Base-by-base conservation (phyloP, 2,113 vertebrate genomes). In the Tauraco erythrolophus region DNA sequence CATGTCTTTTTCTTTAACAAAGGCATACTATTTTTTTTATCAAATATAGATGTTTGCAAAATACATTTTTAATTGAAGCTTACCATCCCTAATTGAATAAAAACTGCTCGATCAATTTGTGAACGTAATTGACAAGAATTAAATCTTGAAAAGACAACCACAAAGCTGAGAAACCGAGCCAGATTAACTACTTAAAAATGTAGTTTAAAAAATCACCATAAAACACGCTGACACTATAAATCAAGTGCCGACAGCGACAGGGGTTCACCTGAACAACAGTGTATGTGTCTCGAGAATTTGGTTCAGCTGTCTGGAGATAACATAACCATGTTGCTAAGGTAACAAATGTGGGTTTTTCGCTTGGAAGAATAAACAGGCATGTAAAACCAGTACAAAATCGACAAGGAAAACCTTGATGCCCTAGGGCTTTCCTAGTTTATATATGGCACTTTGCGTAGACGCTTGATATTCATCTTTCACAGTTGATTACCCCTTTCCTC, bases 241-340 rank as follows among this genome's bases (percentile, higher is more conserved):
- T 43, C 41, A 70, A 51, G 30, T 23, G 68, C 22, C 45, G 50
- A 14, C 31, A 75, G 53, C 3, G 14, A 77, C 0, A 37, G 35
- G 85, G 21, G n/a, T 85, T 94, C 81, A 84, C 58, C 64, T 4
- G 8, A 80, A 57, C n/a, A 69, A 15, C 33, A 69, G 30, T 3
- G 16, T 24, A 21, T 23, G 17, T 25, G 25, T 28, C 74, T 74
- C 37, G 30, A 95, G 96, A 92, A 66, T 93, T 78, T 58, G 48
- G 25, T 82, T 94, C 11, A 45, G 75, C 58, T 45, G 28, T 56
- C 66, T 94, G 82, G 41, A 81, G 93, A 62, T 41, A 94, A 88
- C 27, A 65, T 19, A 89, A 58, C 66, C 35, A 75, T 4, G 95
- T 95, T 97, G 91, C 94, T 81, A 95, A 64, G 96, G 92, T 60